Evolutionary conservation across 2,113 vertebrate species (phyloP).

Genomic region (Camelus dromedarius): DNA sequence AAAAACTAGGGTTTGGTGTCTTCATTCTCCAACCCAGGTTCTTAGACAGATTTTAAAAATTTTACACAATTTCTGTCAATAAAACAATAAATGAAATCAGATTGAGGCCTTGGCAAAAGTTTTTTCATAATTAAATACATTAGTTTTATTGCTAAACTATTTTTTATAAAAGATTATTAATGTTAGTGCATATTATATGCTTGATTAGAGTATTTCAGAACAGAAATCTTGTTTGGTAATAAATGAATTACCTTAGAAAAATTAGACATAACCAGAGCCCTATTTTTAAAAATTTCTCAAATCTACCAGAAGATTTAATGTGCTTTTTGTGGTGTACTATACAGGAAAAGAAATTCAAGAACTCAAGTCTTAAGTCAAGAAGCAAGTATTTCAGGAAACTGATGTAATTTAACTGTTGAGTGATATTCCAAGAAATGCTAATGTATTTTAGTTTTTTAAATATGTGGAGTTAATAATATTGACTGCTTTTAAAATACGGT

Average conservation of each 20-base stretch:
- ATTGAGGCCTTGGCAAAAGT: neutral
- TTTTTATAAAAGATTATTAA: conserved; percentile 62
- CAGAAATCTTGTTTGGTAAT: neutral
- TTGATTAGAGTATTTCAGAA: conserved; percentile 67
- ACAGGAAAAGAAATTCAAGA: neutral
- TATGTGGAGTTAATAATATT: neutral
- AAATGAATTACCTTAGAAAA: conserved; percentile 50
- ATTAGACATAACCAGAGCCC: neutral
- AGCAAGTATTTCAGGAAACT: neutral
- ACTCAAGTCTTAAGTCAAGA: conserved; percentile 8
- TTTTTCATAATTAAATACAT: conserved; percentile 52
- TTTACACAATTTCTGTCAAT: neutral
- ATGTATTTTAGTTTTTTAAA: conserved; percentile 41
- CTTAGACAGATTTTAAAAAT: neutral
- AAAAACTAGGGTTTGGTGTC: conserved; percentile 50
- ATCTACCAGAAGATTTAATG: neutral
- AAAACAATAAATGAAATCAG: neutral
- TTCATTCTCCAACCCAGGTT: neutral
- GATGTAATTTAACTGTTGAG: neutral
- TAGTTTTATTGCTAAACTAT: conserved; percentile 45
- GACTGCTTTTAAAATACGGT: neutral
- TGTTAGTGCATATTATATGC: neutral
- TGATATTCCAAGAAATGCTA: neutral
- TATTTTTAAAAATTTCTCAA: conserved; percentile 48
- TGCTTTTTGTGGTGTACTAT: conserved; percentile 25